phyloP scores from a whole-genome alignment of 2,888 invertebrate genomes.

The Loripinus fragilis region DNA sequence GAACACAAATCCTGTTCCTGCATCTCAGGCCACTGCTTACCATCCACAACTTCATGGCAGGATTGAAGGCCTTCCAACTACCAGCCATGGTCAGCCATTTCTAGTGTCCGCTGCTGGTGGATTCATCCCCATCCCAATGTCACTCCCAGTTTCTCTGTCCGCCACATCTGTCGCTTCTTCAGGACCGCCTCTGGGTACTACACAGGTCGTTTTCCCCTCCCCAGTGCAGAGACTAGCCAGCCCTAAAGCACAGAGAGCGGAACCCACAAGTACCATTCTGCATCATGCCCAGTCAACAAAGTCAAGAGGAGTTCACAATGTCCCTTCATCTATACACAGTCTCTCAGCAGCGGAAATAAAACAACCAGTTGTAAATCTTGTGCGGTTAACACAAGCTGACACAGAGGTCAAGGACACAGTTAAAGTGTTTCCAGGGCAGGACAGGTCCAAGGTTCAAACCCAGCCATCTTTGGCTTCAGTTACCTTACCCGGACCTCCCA shows the following conservation, averaged over 20 bases:
- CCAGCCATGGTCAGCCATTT: neutral
- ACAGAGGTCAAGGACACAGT: neutral
- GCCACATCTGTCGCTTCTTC: neutral
- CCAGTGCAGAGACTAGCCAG: constrained; percentile 25
- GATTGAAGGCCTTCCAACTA: neutral
- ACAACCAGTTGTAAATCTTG: constrained; percentile 24
- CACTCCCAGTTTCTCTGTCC: constrained; percentile 11
- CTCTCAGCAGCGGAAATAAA: neutral
- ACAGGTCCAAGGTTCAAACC: constrained; percentile 7
- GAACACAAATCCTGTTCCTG: constrained; percentile 2
- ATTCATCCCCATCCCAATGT: constrained; percentile 27
- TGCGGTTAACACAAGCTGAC: neutral
- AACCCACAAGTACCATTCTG: neutral
- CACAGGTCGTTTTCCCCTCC: constrained; percentile 45
- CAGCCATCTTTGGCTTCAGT: constrained; percentile 29
- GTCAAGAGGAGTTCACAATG: neutral
- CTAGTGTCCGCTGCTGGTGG: constrained; percentile 22
- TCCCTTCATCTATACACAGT: neutral
- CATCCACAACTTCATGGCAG: neutral
- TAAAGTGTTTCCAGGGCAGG: constrained; percentile 29
- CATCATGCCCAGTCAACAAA: constrained; percentile 17
- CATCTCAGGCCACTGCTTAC: neutral
- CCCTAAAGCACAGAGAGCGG: constrained; percentile 22
- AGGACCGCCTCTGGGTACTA: constrained; percentile 24
- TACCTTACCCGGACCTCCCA: constrained; percentile 53